Evolutionary conservation across 2,888 invertebrate genomes (phyloP).

Genomic region (Diadegma fenestrale): DNA sequence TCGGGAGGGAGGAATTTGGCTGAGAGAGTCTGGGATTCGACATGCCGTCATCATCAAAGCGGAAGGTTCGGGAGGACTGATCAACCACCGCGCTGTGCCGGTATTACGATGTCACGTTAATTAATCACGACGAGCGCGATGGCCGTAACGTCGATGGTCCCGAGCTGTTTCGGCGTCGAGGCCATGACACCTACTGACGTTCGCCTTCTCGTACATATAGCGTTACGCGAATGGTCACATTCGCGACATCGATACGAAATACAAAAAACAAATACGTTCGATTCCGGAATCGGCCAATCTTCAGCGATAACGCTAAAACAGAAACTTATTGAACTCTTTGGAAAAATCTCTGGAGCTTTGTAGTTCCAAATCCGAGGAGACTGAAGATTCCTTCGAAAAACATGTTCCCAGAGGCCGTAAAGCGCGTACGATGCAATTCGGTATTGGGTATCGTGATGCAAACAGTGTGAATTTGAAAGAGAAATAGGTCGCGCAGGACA

Average conservation of each 20-base stretch:
- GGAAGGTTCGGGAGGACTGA: constrained; percentile 56
- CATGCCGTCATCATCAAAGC: constrained; percentile 53
- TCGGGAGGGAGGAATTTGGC: not conserved
- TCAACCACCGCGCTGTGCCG: constrained; percentile 51
- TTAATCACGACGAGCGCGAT: constrained; percentile 75
- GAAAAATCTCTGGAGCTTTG: not conserved
- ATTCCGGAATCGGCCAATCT: too few species aligned
- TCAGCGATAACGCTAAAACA: too few species aligned
- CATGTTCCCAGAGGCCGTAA: not conserved
- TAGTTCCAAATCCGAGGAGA: not conserved
- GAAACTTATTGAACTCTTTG: not conserved
- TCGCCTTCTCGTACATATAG: not conserved
- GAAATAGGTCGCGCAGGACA: constrained; percentile 25
- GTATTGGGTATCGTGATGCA: constrained; percentile 15
- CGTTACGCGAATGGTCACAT: constrained; percentile 1
- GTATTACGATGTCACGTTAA: constrained; percentile 74
- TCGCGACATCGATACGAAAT: too few species aligned
- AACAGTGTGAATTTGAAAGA: not conserved
- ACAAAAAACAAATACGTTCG: too few species aligned
- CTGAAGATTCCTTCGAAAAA: not conserved
- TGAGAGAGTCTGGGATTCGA: constrained; percentile 43
- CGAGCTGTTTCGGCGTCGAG: constrained; percentile 50
- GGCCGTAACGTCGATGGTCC: constrained; percentile 36
- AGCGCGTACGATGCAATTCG: not conserved
- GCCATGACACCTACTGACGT: constrained; percentile 52